Conservation (phyloP, 2,113 vertebrate genomes). For the Sinosuthora webbiana region DNA sequence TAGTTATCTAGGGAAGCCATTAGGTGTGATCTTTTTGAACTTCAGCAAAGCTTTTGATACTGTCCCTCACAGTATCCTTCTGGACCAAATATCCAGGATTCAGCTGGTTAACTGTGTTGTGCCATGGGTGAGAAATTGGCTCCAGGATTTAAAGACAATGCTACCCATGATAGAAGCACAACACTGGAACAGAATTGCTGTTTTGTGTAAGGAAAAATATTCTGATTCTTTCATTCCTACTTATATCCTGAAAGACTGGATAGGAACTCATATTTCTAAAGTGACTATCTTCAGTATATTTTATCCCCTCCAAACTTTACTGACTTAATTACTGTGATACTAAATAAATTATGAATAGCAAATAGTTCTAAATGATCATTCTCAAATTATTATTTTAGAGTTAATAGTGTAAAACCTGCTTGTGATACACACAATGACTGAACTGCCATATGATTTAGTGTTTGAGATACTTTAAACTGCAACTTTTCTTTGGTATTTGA, state of each 20-base stretch:
- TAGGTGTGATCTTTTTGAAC: background rate
- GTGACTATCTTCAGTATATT: background rate
- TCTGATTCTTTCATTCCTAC: background rate
- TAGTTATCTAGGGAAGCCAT: background rate
- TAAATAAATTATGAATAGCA: background rate
- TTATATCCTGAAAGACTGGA: background rate
- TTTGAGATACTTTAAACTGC: background rate
- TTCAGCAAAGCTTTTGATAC: background rate
- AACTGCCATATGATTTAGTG: background rate
- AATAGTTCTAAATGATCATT: background rate
- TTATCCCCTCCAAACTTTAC: background rate
- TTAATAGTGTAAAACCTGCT: background rate
- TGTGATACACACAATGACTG: background rate
- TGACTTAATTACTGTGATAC: background rate
- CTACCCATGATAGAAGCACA: background rate
- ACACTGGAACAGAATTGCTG: background rate
- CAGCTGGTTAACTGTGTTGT: rapidly evolving
- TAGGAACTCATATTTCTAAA: background rate
- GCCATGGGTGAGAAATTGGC: rapidly evolving
- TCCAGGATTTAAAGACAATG: background rate
- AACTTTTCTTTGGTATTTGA: background rate
- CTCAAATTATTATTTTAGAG: background rate
- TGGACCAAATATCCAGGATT: background rate
- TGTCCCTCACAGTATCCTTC: background rate
- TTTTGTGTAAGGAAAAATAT: background rate